Evolutionary conservation across 1,140 invertebrate genomes (phyloP), one percentile per base, ranked within the genome.

Genomic region (Cyclargus thomasi): DNA sequence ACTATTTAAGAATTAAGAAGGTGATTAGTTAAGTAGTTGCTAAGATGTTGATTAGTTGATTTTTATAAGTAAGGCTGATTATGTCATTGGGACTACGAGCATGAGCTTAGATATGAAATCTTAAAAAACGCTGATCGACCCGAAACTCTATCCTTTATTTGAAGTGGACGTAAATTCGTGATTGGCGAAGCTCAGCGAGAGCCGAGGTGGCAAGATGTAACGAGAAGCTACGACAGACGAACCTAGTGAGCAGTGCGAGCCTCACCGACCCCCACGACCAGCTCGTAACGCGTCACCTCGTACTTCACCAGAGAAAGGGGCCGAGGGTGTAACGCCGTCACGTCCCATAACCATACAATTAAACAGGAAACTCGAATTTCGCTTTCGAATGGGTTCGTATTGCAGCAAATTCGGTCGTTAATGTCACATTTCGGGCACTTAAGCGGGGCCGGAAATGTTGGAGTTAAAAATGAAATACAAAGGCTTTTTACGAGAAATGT

Each of bases 281-380:
- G 39, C 39, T 47, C 39, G 39, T 47, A 47, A 47, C 14, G 39
- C 10, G 39, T 47, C 39, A 47, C 39, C 39, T 47, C 39, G 6
- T 8, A 47, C 39, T 8, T 47, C 11, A 2, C 0, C 39, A 47
- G 39, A 14, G 39, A 47, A 47, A 47, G 39, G 39, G 39, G 11
- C 39, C 14, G 29, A 47, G 39, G 39, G 11, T 11, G 39, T 47
- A 47, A 47, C 14, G 39, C 39, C 39, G 39, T 47, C 39, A 47
- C 39, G 39, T 47, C 39, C 39, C 39, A 47, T 47, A 47, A 47
- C 39, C 39, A 16, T 47, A 47, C 10, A 47, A 47, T 47, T 47
- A 47, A 47, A 47, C 39, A 47, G 39, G 39, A 47, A 47, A 47
- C 39, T 47, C 11, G 39, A 47, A 47, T 47, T 47, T 47, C 39